Evolutionary conservation across 2,888 invertebrate genomes (phyloP).

Genomic region (Amiota minor): DNA sequence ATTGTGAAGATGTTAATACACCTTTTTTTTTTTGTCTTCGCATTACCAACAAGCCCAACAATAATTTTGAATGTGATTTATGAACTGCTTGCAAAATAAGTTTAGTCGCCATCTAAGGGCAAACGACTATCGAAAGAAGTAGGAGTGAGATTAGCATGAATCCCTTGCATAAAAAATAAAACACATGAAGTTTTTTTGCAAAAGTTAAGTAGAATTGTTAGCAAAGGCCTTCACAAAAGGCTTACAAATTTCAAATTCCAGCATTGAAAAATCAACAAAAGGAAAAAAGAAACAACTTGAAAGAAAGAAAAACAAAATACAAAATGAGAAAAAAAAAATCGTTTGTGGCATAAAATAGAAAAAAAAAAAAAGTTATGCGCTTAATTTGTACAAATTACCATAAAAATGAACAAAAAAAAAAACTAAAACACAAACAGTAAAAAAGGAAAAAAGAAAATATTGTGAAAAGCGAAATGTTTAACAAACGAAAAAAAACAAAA

Average conservation of each 20-base stretch:
- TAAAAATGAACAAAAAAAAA: constrained; percentile 55
- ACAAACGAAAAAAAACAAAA: constrained; percentile 40
- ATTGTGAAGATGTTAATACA: no score
- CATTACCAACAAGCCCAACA: no score
- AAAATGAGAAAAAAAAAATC: constrained; percentile 53
- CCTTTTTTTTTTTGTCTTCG: no score
- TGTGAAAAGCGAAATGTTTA: constrained; percentile 38
- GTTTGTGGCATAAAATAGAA: constrained; percentile 65
- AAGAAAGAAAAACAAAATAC: constrained; percentile 44
- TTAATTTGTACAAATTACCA: constrained; percentile 70
- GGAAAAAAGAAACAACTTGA: constrained; percentile 33
- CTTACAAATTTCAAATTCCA: constrained; percentile 68
- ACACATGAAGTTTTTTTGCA: neutral
- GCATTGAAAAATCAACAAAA: constrained; percentile 27
- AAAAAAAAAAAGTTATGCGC: constrained; percentile 65
- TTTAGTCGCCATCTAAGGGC: constrained; percentile 66
- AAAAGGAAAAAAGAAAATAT: constrained; percentile 41
- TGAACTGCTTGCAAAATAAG: constrained; percentile 64
- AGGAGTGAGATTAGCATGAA: constrained; percentile 8
- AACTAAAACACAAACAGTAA: constrained; percentile 37
- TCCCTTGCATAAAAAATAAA: neutral
- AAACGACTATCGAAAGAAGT: constrained; percentile 58
- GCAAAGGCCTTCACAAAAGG: constrained; percentile 60
- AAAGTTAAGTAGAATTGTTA: constrained; percentile 19
- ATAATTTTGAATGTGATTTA: constrained; percentile 56